Conservation (phyloP, 2,113 vertebrate species). For the Polypterus senegalus region DNA sequence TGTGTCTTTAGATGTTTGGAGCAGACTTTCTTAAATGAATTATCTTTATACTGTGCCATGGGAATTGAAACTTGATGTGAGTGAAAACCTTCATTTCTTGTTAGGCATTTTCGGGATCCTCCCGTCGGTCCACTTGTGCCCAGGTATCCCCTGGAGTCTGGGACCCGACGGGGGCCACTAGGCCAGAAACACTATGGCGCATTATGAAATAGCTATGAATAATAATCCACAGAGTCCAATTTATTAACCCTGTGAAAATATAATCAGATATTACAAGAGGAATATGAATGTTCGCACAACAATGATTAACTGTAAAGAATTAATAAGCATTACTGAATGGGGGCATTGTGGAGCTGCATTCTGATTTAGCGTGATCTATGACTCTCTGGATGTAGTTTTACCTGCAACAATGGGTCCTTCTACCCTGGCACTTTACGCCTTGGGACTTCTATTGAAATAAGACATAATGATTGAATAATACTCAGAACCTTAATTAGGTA, state of each 20-base stretch:
- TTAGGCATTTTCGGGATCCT: too few species aligned
- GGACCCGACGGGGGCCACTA: too few species aligned
- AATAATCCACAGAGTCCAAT: not conserved
- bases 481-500: not conserved
- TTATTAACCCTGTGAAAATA: not conserved
- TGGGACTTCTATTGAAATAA: not conserved
- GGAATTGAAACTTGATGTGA: too few species aligned
- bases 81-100: too few species aligned
- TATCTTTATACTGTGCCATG: too few species aligned
- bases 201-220: too few species aligned
- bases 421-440: not conserved
- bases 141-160: too few species aligned
- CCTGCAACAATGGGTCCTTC: not conserved
- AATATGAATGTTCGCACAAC: not conserved
- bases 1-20: too few species aligned
- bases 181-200: too few species aligned
- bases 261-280: not conserved
- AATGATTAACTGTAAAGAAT: not conserved
- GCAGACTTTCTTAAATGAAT: too few species aligned
- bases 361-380: not conserved
- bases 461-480: conserved; percentile 1
- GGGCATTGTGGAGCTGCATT: not conserved
- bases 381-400: not conserved
- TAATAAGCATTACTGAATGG: not conserved
- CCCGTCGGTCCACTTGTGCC: too few species aligned